Conservation (phyloP, 2,113 vertebrate species). For the Petrocephalus microphthalmus region DNA sequence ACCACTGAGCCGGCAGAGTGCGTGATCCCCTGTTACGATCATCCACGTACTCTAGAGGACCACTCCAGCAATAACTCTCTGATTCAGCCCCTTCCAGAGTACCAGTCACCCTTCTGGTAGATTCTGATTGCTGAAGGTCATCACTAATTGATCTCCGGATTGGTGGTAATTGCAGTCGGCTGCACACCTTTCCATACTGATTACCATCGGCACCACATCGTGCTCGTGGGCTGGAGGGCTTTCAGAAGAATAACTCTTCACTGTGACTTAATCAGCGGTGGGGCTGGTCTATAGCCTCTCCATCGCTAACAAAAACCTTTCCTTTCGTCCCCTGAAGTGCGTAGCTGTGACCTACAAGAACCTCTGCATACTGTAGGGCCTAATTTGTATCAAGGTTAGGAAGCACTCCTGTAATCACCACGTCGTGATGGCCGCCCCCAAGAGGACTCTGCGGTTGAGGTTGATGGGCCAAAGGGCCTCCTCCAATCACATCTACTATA, state of each 20-base stretch:
- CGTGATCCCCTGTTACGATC: neutral
- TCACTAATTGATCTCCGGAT: slow-evolving; percentile 33
- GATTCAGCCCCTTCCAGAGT: slow-evolving; percentile 2
- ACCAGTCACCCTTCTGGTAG: slow-evolving; percentile 20
- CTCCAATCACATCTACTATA: neutral
- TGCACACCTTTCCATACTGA: slow-evolving; percentile 35
- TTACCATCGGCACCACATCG: slow-evolving; percentile 22
- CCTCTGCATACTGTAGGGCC: slow-evolving; percentile 20
- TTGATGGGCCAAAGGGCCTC: neutral
- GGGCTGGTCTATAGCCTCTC: slow-evolving; percentile 1
- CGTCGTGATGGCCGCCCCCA: slow-evolving; percentile 11
- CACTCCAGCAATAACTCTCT: neutral
- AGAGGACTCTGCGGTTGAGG: neutral
- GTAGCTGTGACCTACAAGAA: slow-evolving; percentile 14
- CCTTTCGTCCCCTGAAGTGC: slow-evolving; percentile 5
- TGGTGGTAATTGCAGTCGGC: slow-evolving; percentile 34
- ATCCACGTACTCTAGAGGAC: neutral
- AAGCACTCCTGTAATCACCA: slow-evolving; percentile 35
- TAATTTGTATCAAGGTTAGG: slow-evolving; percentile 36
- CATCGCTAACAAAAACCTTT: slow-evolving; percentile 29
- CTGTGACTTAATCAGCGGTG: slow-evolving; percentile 30
- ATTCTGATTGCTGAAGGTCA: slow-evolving; percentile 41
- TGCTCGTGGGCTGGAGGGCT: slow-evolving; percentile 27
- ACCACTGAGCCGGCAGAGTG: neutral
- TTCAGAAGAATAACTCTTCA: slow-evolving; percentile 22